These are phyloP conservation scores for Chymomyza costata DNA, from an alignment of 1,140 invertebrate species.

Conservation along the genomic window DNA sequence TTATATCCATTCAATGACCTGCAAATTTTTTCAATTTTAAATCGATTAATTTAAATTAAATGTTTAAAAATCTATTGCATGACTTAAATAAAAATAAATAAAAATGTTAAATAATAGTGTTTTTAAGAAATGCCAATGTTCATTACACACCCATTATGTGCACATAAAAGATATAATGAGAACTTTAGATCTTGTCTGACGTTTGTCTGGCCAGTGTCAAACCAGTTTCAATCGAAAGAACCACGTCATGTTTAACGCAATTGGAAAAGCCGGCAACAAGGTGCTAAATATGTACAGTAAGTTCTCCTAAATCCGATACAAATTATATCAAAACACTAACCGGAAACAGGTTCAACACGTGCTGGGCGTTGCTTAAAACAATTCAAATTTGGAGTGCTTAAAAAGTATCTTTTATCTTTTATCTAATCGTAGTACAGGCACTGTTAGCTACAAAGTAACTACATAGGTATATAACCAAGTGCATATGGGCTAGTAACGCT, in stretches of 20 bases:
- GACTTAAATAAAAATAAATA: conserved; percentile 39
- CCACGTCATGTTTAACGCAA: conserved; percentile 38
- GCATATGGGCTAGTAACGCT: too few relatives aligned
- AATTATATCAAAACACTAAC: conserved; percentile 18
- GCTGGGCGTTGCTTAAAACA: conserved; percentile 6
- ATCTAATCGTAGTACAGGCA: too few relatives aligned
- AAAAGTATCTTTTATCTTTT: too few relatives aligned
- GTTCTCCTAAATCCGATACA: conserved; percentile 25
- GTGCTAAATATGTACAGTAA: conserved; percentile 26
- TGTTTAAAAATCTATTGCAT: conserved; percentile 23
- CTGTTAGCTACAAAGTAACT: too few relatives aligned
- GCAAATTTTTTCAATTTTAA: conserved; percentile 44
- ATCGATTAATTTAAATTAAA: conserved; percentile 24
- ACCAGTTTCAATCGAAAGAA: conserved; percentile 42
- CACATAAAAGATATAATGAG: conserved; percentile 31
- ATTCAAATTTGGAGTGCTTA: not conserved
- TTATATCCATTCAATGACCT: conserved; percentile 41
- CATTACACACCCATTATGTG: conserved; percentile 33
- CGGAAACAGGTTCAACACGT: conserved; percentile 42
- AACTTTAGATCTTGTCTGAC: conserved; percentile 49
- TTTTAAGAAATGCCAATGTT: conserved; percentile 24
- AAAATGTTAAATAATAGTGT: conserved; percentile 29
- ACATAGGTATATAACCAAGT: too few relatives aligned
- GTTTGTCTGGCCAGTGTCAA: conserved; percentile 50
- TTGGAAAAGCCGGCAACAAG: conserved; percentile 40